Evolutionary conservation across 92 coral and sea anemone genomes (phyloP), one percentile per base, ranked within the genome.

Genomic region (Ricordea florida): DNA sequence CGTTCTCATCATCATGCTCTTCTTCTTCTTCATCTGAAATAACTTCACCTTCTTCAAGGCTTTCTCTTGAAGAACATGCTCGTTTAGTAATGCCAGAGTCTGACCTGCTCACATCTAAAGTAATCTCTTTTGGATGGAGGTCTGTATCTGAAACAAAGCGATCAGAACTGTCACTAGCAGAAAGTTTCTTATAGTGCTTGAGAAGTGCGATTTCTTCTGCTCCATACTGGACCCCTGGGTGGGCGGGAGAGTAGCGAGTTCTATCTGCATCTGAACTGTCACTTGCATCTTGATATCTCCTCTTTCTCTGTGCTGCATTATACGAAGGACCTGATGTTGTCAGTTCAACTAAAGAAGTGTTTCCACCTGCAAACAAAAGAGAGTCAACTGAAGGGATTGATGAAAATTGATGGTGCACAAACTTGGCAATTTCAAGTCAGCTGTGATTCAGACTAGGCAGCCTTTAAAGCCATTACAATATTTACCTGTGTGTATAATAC

Each of bases 191-290:
- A 79, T 48, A 69, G 10, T 53, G 89, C 56, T 87, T 77, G 34
- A 90, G 74, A 36, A 90, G 85, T n/a, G 76, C 83, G 53, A 49
- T 50, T 59, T 91, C 97, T 17, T 77, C 66, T 2, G 60, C 57
- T 32, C 97, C 97, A 69, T 48, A 86, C 40, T 83, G 82, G 32
- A 91, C 62, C 0, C 80, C 77, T 36, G 97, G 97, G 57, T 70
- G 97, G 32, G 89, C 72, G 14, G 97, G 97, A 33, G 97, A 91
- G 72, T 91, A 91, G 48, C 97, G 87, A 29, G 79, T 67, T 25
- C 52, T 75, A 28, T 68, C 67, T 4, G 73, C 86, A 8, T 41
- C 31, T 2, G 51, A n/a, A 48, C 51, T 52, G 58, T 10, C 44
- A 23, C 33, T 38, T n/a, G 22, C 78, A 15, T 74, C 42, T 13